A percentile compares a stretch with the other conserved stretches of the same genome.
Conservation (phyloP, 2,113 vertebrate species). For the Choloepus hoffmanni region DNA sequence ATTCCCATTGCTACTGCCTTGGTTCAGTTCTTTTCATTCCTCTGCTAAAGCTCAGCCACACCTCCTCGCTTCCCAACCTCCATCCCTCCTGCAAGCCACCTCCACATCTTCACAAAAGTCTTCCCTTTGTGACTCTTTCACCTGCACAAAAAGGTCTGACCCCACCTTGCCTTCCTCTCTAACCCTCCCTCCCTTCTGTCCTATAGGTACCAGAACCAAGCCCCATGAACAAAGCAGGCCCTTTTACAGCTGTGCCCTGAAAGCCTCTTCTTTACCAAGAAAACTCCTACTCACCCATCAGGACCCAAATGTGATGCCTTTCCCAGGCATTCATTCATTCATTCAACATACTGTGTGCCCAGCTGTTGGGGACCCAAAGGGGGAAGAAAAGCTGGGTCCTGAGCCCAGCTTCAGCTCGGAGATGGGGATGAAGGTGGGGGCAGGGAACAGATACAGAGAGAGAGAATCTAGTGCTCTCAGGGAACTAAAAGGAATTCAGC, state of each 20-base stretch:
- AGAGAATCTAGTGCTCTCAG: not conserved
- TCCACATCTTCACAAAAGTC: not conserved
- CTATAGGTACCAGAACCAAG: not conserved
- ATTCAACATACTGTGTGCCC: not conserved
- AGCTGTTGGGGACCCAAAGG: not conserved
- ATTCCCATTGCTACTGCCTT: not conserved
- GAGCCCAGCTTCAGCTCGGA: not conserved
- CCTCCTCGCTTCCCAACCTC: not conserved
- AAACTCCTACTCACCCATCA: constrained; percentile 11
- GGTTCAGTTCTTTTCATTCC: not conserved
- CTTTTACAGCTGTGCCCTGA: not conserved
- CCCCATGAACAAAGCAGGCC: not conserved
- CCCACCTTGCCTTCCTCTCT: not conserved
- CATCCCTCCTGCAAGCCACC: not conserved
- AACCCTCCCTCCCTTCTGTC: not conserved
- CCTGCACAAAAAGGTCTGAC: not conserved
- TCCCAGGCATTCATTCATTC: not conserved
- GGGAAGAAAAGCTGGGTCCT: not conserved
- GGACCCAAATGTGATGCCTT: not conserved
- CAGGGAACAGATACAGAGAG: not conserved
- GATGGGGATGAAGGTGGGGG: too few relatives aligned
- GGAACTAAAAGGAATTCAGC: not conserved
- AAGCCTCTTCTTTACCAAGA: not conserved
- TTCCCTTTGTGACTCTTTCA: not conserved
- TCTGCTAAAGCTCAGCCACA: not conserved